Conservation (phyloP, 1,140 invertebrate species). For the Aricia agestis region DNA sequence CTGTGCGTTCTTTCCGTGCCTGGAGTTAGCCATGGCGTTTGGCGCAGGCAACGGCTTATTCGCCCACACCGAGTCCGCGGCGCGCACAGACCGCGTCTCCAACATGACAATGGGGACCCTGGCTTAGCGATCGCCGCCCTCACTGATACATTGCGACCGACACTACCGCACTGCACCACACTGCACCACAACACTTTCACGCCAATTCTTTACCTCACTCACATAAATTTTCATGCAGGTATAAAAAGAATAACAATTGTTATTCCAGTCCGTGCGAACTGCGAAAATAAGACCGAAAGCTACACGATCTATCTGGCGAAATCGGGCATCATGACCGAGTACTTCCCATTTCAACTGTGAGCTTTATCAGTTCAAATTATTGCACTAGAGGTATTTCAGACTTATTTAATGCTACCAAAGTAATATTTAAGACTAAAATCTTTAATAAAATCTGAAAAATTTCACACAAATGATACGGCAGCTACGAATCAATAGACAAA, state of each 20-base stretch:
- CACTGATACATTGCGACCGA: conserved; percentile 53
- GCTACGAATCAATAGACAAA: conserved; percentile 73
- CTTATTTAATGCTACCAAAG: neutral
- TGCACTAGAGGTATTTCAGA: neutral
- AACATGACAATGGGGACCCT: conserved; percentile 69
- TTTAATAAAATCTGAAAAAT: conserved; percentile 35
- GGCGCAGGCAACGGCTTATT: conserved; percentile 74
- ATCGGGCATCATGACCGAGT: conserved; percentile 40
- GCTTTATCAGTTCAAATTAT: conserved; percentile 16
- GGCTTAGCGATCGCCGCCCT: conserved; percentile 42
- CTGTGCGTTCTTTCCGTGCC: conserved; percentile 72
- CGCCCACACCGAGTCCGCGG: conserved; percentile 74
- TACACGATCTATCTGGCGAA: conserved; percentile 46
- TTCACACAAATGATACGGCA: conserved; percentile 68
- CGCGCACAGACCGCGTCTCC: conserved; percentile 74
- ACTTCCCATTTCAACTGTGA: conserved; percentile 9
- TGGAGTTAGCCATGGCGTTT: conserved; percentile 74
- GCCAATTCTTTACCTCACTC: conserved; percentile 22
- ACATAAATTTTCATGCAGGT: conserved; percentile 24
- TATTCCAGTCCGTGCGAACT: conserved; percentile 62
- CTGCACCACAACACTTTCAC: conserved; percentile 46
- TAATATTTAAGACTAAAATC: neutral
- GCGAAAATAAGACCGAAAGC: conserved; percentile 67
- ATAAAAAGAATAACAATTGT: conserved; percentile 50
- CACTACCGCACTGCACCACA: conserved; percentile 53